Conservation (phyloP, 2,888 invertebrate species). For the Orchesellides sinensis region DNA sequence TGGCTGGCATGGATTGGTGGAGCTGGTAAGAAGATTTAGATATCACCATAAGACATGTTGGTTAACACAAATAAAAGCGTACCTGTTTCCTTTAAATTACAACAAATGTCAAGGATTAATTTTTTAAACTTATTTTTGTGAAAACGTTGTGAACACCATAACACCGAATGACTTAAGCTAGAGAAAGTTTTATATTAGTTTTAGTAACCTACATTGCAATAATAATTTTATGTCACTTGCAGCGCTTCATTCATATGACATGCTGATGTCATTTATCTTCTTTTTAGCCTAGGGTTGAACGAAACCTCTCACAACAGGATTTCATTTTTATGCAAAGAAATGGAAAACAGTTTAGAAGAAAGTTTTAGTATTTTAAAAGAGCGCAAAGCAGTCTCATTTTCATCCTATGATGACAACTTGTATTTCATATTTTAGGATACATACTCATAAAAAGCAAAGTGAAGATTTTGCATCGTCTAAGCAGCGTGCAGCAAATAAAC, state of each 20-base stretch:
- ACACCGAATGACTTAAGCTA: too few relatives aligned
- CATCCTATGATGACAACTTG: too few relatives aligned
- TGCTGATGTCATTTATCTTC: conserved; percentile 49
- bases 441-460: too few relatives aligned
- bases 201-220: conserved; percentile 20
- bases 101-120: too few relatives aligned
- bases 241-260: conserved; percentile 42
- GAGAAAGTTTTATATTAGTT: too few relatives aligned
- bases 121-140: too few relatives aligned
- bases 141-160: too few relatives aligned
- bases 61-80: too few relatives aligned
- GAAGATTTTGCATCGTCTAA: too few relatives aligned
- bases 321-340: conserved; percentile 42
- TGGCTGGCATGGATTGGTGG: conserved; percentile 85
- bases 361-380: conserved; percentile 36
- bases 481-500: too few relatives aligned
- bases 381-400: conserved; percentile 58
- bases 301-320: conserved; percentile 48
- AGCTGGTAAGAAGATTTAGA: conserved; percentile 78
- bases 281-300: conserved; percentile 19
- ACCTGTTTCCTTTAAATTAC: too few relatives aligned
- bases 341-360: not conserved
- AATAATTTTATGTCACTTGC: conserved; percentile 54
- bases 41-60: not conserved
- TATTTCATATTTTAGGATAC: too few relatives aligned